Percentiles rank a stretch among this genome's conserved stretches.
These are phyloP conservation scores for Diadumene lineata DNA, from an alignment of 92 coral and sea anemone genomes.

Conservation along the genomic window DNA sequence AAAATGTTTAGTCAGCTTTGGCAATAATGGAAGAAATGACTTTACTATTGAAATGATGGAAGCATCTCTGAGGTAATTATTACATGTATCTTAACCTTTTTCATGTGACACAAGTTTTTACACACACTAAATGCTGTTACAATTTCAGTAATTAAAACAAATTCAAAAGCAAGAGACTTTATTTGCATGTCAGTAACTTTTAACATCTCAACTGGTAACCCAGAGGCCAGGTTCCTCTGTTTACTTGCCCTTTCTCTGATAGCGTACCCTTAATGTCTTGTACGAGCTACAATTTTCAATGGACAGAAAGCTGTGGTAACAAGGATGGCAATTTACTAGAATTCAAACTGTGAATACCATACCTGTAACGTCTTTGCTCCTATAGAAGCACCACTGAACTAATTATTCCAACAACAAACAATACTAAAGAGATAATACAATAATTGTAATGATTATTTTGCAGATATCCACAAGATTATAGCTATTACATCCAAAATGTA, in stretches of 20 bases:
- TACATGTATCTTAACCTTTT: no score
- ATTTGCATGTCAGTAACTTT: no score
- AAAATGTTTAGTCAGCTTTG: slow-evolving; percentile 90
- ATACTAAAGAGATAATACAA: background rate
- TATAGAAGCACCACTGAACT: background rate
- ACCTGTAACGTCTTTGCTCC: background rate
- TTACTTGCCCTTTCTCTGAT: no score
- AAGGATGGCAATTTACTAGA: background rate
- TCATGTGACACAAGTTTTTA: no score
- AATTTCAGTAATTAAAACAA: no score
- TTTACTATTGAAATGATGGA: slow-evolving; percentile 86
- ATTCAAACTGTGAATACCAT: background rate
- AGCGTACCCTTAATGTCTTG: no score
- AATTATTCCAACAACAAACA: no score
- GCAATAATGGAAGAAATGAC: slow-evolving; percentile 91
- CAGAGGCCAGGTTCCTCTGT: no score
- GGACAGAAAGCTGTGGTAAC: background rate
- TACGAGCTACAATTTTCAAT: no score
- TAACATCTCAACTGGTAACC: no score
- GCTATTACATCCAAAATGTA: slow-evolving; percentile 95
- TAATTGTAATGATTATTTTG: background rate
- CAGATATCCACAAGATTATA: slow-evolving; percentile 98
- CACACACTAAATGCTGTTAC: no score
- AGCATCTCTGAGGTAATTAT: slow-evolving; percentile 92
- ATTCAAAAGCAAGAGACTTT: no score